Evolutionary conservation across 2,113 vertebrate species (phyloP), one percentile per base, ranked within the genome.

Genomic region (Typhlomys cinereus): DNA sequence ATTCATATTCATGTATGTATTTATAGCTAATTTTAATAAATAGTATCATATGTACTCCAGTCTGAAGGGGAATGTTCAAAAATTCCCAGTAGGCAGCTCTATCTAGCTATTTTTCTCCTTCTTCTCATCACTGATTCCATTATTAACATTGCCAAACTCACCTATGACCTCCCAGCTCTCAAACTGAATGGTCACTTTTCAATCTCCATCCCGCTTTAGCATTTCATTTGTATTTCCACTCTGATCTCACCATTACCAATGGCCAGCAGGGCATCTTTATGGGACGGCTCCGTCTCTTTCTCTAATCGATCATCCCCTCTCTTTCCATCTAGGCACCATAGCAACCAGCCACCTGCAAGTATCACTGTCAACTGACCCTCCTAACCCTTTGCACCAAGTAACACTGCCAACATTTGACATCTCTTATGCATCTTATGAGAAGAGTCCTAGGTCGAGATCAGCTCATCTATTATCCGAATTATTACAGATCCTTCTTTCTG

Each of bases 41-140:
- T 80, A 52, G 11, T 50, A 79, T 71, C 20, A 50, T 34, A 27
- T 39, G 39, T n/a, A 54, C 50, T 79, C 64, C 74, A 80, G 75
- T 83, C 34, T 59, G 25, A 14, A 50, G 48, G 66, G 36, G 46
- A 52, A 54, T 41, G 46, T 0, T 69, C 11, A 21, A 2, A 93
- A 75, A 85, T 41, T 93, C 59, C 93, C 39, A 88, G 39, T 74
- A 46, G 36, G 7, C 81, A 89, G 23, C 81, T 71, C 13, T 71
- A 70, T 85, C 1, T 36, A 85, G 36, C 29, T 86, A 18, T 89
- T 89, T n/a, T n/a, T n/a, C n/a, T n/a, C n/a, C n/a, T n/a, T n/a
- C n/a, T n/a, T 85, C 54, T 61, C 85, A 46, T 39, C 41, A 7
- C 64, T 44, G 15, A 57, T 88, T 25, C 29, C 27, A n/a, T 80